phyloP scores from a whole-genome alignment of 1,140 invertebrate species.

The Drosophila asahinai region DNA sequence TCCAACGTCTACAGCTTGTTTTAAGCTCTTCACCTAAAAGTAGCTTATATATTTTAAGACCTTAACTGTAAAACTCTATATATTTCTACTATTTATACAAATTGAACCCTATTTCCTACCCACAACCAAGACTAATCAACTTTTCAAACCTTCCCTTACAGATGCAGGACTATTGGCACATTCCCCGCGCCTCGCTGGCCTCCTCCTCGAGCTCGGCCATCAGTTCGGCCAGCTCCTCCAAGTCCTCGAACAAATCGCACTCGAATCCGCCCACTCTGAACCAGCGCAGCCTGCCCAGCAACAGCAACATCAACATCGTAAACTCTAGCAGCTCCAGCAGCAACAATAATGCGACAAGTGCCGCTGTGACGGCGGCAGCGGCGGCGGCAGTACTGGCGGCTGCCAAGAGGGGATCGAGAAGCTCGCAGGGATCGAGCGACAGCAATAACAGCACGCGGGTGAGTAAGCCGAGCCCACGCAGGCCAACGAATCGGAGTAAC shows the following conservation, averaged over 20 bases:
- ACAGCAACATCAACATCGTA: conserved; percentile 25
- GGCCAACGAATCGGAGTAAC: neutral
- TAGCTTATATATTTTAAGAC: neutral
- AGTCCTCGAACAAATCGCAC: conserved; percentile 83
- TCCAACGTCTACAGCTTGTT: neutral
- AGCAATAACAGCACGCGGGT: conserved; percentile 92
- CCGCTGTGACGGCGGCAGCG: conserved; percentile 79
- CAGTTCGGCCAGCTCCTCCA: conserved; percentile 85
- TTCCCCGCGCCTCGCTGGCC: conserved; percentile 91
- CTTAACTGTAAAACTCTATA: too few species aligned
- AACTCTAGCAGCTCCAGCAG: neutral
- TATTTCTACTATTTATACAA: too few species aligned
- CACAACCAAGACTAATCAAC: conserved; percentile 5
- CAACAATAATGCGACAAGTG: conserved; percentile 77
- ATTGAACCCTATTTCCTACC: too few species aligned
- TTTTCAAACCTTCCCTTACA: too few species aligned
- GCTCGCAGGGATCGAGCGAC: conserved; percentile 90
- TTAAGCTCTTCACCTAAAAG: conserved; percentile 1
- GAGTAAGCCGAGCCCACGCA: conserved; percentile 77
- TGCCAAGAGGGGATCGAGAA: conserved; percentile 88
- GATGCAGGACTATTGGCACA: conserved; percentile 90
- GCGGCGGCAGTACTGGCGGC: conserved; percentile 69
- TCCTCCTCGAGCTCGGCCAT: conserved; percentile 88
- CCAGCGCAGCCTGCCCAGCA: conserved; percentile 57
- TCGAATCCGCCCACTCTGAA: conserved; percentile 72